Conservation (phyloP, 2,888 invertebrate genomes). For the Amaurobius ferox region DNA sequence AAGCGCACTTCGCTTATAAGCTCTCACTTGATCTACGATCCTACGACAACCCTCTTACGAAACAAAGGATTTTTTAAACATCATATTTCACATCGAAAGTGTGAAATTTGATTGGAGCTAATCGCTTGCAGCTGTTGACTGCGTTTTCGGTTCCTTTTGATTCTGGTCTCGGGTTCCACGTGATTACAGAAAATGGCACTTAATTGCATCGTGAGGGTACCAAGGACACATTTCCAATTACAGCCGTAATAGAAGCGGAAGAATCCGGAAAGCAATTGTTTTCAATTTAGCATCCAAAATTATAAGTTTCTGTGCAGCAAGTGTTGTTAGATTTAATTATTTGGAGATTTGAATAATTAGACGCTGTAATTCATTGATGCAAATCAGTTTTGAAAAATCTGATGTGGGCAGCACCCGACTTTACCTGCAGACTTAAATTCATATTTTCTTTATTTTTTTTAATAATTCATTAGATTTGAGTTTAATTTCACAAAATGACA, state of each 20-base stretch:
- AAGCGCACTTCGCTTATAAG: too few relatives aligned
- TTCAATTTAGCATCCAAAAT: not conserved
- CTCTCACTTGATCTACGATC: too few relatives aligned
- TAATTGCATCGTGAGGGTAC: slow-evolving; percentile 43
- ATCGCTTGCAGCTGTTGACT: slow-evolving; percentile 29
- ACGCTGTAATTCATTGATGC: too few relatives aligned
- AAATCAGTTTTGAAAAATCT: too few relatives aligned
- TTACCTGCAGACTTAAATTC: too few relatives aligned
- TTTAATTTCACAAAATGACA: too few relatives aligned
- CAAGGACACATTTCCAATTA: slow-evolving; percentile 1
- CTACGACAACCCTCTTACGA: too few relatives aligned
- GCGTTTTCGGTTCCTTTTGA: not conserved
- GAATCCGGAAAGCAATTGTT: not conserved
- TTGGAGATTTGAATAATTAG: too few relatives aligned
- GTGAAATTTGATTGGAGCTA: slow-evolving; percentile 25
- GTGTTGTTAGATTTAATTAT: too few relatives aligned
- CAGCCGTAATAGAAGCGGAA: not conserved
- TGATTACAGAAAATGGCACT: not conserved
- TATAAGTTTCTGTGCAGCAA: not conserved
- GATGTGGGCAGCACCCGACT: too few relatives aligned
- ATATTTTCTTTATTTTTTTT: too few relatives aligned
- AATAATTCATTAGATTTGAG: too few relatives aligned
- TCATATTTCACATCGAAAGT: slow-evolving; percentile 16
- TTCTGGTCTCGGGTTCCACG: slow-evolving; percentile 9
- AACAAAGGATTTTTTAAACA: slow-evolving; percentile 34